Base-by-base conservation (phyloP, 2,797 vertebrate species). In the Myripristis murdjan region DNA sequence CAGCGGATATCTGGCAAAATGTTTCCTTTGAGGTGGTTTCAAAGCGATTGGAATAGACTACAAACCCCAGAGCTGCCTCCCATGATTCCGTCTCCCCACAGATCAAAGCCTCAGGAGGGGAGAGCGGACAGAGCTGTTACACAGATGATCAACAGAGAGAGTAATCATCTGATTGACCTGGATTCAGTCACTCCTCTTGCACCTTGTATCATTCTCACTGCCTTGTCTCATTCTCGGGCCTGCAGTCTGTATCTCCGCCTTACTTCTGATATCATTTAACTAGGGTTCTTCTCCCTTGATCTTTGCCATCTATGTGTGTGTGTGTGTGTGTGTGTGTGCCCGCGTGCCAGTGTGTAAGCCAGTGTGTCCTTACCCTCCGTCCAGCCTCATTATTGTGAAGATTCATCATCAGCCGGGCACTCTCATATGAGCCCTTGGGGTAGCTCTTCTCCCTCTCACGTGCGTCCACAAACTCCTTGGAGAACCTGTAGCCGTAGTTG, bases 381-480 rank as follows among this genome's bases (percentile, higher is more conserved):
- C 98, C 98, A 0, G 98, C 98, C 79, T 99, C 98, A 0, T 99
- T 99, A 86, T 99, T 99, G 92, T 99, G 97, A 57, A 99, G 91
- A 84, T 99, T 99, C 98, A 99, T 99, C 90, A 96, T 18, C 73
- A 96, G 95, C 60, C 98, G 94, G 0, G 96, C 95, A 0, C 95
- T 97, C 83, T 99, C 98, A 0, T 95, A 95, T 0, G 97, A 94
- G 75, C 96, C 96, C 69, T 97, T 97, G 69, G 96, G 94, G 56
- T 96, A 96, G 83, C 96, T 97, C 51, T 97, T 96, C 92, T 99
- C 98, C 0, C 98, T 87, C 86, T 99, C 98, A 0, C 97, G 96
- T 1, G 98, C 98, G 0, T 99, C 98, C 83, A 99, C 98, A n/a
- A 99, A 99, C 91, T 99, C 98, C 86, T 96, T 98, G 79, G 98